Conservation (phyloP, 2,888 invertebrate genomes). For the Parnassius apollo region DNA sequence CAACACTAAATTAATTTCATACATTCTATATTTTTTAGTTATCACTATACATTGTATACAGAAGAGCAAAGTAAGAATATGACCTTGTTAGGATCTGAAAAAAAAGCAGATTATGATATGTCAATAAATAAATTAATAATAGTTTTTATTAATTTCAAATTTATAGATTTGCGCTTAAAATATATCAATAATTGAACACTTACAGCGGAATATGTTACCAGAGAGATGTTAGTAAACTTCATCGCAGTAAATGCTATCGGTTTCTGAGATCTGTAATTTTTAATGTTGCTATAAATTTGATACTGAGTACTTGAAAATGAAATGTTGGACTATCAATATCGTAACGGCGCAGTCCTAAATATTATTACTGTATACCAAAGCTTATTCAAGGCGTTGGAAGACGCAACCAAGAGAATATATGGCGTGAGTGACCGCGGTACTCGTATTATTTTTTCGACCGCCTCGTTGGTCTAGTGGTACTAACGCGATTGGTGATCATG, state of each 20-base stretch:
- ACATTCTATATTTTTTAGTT: constrained; percentile 34
- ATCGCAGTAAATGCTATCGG: constrained; percentile 71
- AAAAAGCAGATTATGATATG: constrained; percentile 7
- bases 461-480: too few species aligned
- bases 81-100: constrained; percentile 72
- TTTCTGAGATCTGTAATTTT: constrained; percentile 59
- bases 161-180: not conserved
- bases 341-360: too few species aligned
- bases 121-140: not conserved
- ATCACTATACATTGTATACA: constrained; percentile 73
- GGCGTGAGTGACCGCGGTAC: too few species aligned
- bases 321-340: too few species aligned
- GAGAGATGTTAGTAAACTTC: constrained; percentile 69
- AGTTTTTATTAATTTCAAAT: not conserved
- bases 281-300: not conserved
- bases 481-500: too few species aligned
- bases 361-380: too few species aligned
- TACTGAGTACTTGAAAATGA: too few species aligned
- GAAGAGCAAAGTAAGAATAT: constrained; percentile 71
- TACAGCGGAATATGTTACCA: constrained; percentile 68
- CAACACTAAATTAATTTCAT: too few species aligned
- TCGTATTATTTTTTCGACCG: too few species aligned
- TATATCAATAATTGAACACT: constrained; percentile 33
- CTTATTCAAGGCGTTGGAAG: too few species aligned
- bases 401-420: too few species aligned